phyloP scores from a whole-genome alignment of 2,888 invertebrate species.

The Piscicola geometra region DNA sequence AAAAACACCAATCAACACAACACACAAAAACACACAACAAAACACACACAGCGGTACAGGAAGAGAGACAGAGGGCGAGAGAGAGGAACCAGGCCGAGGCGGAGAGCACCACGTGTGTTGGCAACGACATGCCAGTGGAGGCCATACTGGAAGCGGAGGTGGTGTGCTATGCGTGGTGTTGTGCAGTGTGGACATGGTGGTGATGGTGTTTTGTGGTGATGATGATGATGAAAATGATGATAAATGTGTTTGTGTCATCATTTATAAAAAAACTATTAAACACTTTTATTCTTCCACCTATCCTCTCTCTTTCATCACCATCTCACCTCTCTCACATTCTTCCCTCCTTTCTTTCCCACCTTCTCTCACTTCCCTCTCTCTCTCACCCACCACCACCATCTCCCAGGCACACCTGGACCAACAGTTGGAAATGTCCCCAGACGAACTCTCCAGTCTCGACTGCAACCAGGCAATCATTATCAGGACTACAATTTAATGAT shows the following conservation, averaged over 20 bases:
- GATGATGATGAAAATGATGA: not conserved
- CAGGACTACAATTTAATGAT: no score
- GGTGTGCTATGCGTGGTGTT: conserved; percentile 57
- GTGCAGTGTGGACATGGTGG: conserved; percentile 61
- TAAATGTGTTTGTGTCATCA: not conserved
- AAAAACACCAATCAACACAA: not conserved
- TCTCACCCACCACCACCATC: no score
- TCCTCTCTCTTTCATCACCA: no score
- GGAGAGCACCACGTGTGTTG: conserved; percentile 64
- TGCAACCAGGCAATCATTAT: no score
- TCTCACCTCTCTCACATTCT: no score
- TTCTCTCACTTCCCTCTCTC: no score
- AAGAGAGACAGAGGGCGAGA: conserved; percentile 83
- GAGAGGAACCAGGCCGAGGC: conserved; percentile 67
- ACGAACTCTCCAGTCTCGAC: not conserved
- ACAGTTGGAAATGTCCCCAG: conserved; percentile 15
- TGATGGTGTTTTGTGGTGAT: conserved; percentile 43
- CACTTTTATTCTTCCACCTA: no score
- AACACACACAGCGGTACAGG: conserved; percentile 62
- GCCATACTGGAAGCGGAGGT: conserved; percentile 86
- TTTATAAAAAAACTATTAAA: no score
- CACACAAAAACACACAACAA: not conserved
- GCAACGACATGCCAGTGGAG: conserved; percentile 86
- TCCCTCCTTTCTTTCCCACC: no score
- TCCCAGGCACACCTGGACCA: conserved; percentile 18